Evolutionary conservation across 2,888 invertebrate species (phyloP).

Genomic region (Vandiemenella viatica): DNA sequence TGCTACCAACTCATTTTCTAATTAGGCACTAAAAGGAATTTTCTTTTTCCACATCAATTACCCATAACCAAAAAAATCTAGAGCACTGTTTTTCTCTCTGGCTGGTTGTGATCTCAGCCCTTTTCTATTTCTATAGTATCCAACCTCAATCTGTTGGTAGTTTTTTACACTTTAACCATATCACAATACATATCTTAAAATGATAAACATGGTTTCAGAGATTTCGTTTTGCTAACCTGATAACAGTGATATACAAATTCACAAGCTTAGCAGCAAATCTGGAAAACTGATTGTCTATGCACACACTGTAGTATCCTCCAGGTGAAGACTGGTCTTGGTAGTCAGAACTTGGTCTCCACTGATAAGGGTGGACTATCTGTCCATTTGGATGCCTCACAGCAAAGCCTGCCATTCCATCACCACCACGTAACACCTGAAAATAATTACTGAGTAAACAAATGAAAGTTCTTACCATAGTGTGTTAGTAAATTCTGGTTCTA

Average conservation of each 20-base stretch:
- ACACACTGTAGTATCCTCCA: slow-evolving; percentile 80
- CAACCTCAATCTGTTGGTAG: no score
- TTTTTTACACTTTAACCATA: no score
- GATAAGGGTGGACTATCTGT: slow-evolving; percentile 73
- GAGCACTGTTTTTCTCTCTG: no score
- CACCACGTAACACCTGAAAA: slow-evolving; percentile 70
- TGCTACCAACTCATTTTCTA: no score
- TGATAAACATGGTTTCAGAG: neutral
- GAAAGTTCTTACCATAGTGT: neutral
- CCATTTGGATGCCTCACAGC: slow-evolving; percentile 76
- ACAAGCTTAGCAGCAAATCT: slow-evolving; percentile 79
- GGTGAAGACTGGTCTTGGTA: slow-evolving; percentile 68
- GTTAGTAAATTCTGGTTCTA: no score
- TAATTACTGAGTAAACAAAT: no score
- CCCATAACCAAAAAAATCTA: no score
- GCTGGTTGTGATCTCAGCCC: no score
- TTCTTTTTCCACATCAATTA: no score
- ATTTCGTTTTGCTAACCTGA: slow-evolving; percentile 36
- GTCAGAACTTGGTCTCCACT: slow-evolving; percentile 78
- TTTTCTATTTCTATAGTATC: no score
- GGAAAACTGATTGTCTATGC: slow-evolving; percentile 86
- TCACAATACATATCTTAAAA: no score
- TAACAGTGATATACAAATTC: slow-evolving; percentile 79
- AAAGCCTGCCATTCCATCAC: slow-evolving; percentile 88
- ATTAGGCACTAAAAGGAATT: no score